Evolutionary conservation across 2,797 vertebrate species (phyloP).

Genomic region (Typhlichthys eigenmanni): DNA sequence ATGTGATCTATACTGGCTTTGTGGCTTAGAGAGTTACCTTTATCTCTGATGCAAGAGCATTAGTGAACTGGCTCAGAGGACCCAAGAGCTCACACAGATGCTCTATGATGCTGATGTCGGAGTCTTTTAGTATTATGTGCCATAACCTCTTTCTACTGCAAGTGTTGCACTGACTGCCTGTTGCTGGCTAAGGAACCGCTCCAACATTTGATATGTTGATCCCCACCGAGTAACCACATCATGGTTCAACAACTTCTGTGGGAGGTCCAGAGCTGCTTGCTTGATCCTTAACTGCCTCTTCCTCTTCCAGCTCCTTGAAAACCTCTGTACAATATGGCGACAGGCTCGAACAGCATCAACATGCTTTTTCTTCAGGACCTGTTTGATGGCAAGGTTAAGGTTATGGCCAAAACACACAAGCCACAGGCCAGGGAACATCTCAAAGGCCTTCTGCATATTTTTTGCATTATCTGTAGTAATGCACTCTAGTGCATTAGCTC

Average conservation of each 20-base stretch:
- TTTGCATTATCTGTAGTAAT: conserved; percentile 2
- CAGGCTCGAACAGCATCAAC: too few species aligned
- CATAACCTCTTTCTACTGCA: neutral
- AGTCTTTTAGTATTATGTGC: conserved; percentile 8
- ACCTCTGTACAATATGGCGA: conserved; percentile 3
- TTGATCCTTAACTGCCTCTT: conserved; percentile 7
- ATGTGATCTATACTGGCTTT: too few species aligned
- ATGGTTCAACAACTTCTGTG: conserved; percentile 4
- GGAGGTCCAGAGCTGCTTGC: conserved; percentile 5
- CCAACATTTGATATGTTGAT: conserved; percentile 6
- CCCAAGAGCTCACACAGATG: neutral
- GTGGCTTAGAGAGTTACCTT: too few species aligned
- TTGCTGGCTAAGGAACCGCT: neutral
- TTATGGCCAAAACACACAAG: conserved; percentile 4
- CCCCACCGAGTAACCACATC: conserved; percentile 12
- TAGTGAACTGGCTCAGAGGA: neutral
- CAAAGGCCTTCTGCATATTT: neutral
- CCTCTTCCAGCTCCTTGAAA: conserved; percentile 12
- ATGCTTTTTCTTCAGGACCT: too few species aligned
- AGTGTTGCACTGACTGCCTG: neutral
- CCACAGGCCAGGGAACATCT: conserved; percentile 1
- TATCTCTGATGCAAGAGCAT: too few species aligned
- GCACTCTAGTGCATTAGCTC: neutral
- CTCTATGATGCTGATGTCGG: neutral
- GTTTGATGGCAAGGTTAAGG: neutral